Evolutionary conservation across 2,888 invertebrate genomes (phyloP), one percentile per base, ranked within the genome.

Genomic region (Imbricaverruca yamaguchii): DNA sequence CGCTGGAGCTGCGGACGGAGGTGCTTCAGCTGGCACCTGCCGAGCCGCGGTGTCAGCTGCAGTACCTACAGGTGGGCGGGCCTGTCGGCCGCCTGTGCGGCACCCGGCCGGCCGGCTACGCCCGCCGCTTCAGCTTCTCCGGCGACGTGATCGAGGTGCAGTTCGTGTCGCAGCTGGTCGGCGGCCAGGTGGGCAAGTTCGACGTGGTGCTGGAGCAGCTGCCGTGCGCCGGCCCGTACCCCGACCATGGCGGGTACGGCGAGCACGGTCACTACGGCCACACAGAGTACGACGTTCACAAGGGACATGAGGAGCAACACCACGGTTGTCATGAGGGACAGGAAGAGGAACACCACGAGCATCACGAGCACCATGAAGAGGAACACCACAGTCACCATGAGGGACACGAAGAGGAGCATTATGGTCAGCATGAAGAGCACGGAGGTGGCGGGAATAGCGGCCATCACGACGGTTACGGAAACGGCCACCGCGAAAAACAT

Each of bases 401-500:
- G 21, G 23, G 53, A 8, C 63, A 81, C 21, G n/a, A 65, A 12
- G 23, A 74, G 9, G 69, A n/a, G 7, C 74, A 81, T 11, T 57
- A 74, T 56, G 25, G 67, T 25, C 25, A 61, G 18, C 80, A 80
- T 80, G n/a, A 67, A 53, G n/a, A 80, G 21, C 65, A 80, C 55
- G n/a, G 57, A 15, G 53, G 23, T 25, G 55, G 55, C 65, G 21
- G 65, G 2, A 25, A 80, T 61, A n/a, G 55, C 21, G n/a, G 67
- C 53, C 39, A 80, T 67, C 53, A 80, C 67, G 65, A 39, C 12
- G n/a, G 55, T 6, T 39, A 80, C 65, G 65, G 53, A 53, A 55
- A 69, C 9, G n/a, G 69, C 10, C 80, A 80, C 56, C 69, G 53
- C 23, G 23, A 56, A 9, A 56, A 80, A n/a, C 80, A 80, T 67